These are phyloP conservation scores for Papilio dardanus DNA, from an alignment of 1,140 invertebrate genomes.

Conservation along the genomic window DNA sequence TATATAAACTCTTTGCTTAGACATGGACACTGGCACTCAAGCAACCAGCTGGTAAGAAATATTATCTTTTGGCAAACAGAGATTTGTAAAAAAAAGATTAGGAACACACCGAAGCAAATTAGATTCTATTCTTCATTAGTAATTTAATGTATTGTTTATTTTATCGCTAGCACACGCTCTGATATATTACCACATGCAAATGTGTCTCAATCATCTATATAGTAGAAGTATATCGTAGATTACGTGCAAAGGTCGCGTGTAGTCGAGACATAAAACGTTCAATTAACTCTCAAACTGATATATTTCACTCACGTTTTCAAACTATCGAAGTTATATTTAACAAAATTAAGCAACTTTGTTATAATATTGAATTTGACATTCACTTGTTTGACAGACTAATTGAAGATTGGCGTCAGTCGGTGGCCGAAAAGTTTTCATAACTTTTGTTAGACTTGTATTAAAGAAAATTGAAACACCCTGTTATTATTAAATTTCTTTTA, in stretches of 20 bases:
- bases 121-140: neutral
- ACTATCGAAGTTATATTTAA: constrained; percentile 15
- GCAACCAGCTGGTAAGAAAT: neutral
- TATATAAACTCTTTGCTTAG: neutral
- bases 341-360: constrained; percentile 20
- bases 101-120: no score
- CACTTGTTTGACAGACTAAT: constrained; percentile 36
- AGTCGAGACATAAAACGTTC: constrained; percentile 18
- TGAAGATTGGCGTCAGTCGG: constrained; percentile 34
- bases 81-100: no score
- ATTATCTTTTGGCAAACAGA: no score
- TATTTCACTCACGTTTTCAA: constrained; percentile 23
- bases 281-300: constrained; percentile 18
- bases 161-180: neutral
- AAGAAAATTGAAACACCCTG: constrained; percentile 27
- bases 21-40: neutral
- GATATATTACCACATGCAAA: neutral
- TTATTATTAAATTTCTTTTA: constrained; percentile 32
- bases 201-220: constrained; percentile 11
- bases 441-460: constrained; percentile 23
- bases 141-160: neutral
- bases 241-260: neutral
- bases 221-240: neutral
- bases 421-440: constrained; percentile 18
- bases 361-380: constrained; percentile 26